Conservation (phyloP, 2,888 invertebrate species). For the Dichetophora obliterata region DNA sequence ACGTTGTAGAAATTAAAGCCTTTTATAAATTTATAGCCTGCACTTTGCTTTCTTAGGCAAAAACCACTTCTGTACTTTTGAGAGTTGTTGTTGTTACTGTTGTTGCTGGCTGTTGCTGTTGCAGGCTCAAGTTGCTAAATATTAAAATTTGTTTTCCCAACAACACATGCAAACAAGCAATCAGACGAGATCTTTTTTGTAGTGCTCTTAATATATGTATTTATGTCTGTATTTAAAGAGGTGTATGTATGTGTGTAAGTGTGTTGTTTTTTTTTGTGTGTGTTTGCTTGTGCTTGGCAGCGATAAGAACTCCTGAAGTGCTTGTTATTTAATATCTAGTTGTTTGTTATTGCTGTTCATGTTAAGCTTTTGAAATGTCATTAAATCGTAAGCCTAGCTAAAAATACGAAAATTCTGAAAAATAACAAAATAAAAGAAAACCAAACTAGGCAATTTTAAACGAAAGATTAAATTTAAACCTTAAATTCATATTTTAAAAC, state of each 20-base stretch:
- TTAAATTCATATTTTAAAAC: too few relatives aligned
- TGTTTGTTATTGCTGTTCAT: too few relatives aligned
- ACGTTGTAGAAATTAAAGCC: conserved; percentile 28
- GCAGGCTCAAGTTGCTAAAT: conserved; percentile 17
- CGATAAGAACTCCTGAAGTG: neutral
- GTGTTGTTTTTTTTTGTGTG: too few relatives aligned
- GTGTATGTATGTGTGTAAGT: conserved; percentile 2
- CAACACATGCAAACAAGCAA: conserved; percentile 31
- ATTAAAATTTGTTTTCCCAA: conserved; percentile 18
- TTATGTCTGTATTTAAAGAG: neutral
- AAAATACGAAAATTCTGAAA: too few relatives aligned
- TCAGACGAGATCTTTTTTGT: conserved; percentile 27
- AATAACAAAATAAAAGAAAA: too few relatives aligned
- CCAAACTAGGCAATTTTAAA: too few relatives aligned
- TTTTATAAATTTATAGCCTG: conserved; percentile 26
- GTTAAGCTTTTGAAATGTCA: too few relatives aligned
- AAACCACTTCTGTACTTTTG: conserved; percentile 7
- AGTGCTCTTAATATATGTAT: neutral
- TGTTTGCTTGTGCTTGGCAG: neutral
- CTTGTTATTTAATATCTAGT: too few relatives aligned
- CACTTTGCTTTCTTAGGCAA: conserved; percentile 3
- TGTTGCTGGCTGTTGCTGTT: conserved; percentile 2
- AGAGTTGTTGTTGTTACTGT: conserved; percentile 13
- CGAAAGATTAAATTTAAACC: too few relatives aligned
- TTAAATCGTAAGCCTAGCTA: too few relatives aligned